phyloP scores from a whole-genome alignment of 2,888 invertebrate species.

The Torymus texanus region DNA sequence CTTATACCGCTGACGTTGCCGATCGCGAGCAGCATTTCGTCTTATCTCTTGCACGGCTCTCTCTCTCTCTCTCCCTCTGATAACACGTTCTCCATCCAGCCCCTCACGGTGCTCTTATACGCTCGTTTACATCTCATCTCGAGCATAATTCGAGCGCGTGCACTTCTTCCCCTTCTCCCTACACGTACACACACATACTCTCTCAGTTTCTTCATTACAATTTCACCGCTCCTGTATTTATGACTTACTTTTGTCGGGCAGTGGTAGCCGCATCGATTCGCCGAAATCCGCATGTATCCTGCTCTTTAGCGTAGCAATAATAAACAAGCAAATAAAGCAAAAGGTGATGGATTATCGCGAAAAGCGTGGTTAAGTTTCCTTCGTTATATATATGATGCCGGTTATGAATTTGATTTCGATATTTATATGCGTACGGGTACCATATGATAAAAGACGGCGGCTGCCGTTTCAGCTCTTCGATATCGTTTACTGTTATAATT shows the following conservation, averaged over 20 bases:
- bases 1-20: too few relatives aligned
- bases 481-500: too few relatives aligned
- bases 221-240: conserved; percentile 26
- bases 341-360: too few relatives aligned
- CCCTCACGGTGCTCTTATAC: conserved; percentile 24
- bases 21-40: too few relatives aligned
- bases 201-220: conserved; percentile 12
- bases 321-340: too few relatives aligned
- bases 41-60: background rate
- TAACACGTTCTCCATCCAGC: conserved; percentile 11
- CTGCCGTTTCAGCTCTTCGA: too few relatives aligned
- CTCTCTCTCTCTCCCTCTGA: conserved; percentile 30
- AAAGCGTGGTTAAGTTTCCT: background rate
- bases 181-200: background rate
- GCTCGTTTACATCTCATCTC: conserved; percentile 47
- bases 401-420: conserved; percentile 28
- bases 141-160: conserved; percentile 22
- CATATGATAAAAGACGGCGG: too few relatives aligned
- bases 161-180: background rate
- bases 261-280: background rate
- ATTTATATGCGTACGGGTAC: background rate
- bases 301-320: too few relatives aligned
- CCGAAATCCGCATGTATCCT: background rate
- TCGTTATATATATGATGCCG: background rate
- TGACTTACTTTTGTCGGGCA: conserved; percentile 47